Evolutionary conservation across 1,140 invertebrate species (phyloP).

Genomic region (Apis dorsata): DNA sequence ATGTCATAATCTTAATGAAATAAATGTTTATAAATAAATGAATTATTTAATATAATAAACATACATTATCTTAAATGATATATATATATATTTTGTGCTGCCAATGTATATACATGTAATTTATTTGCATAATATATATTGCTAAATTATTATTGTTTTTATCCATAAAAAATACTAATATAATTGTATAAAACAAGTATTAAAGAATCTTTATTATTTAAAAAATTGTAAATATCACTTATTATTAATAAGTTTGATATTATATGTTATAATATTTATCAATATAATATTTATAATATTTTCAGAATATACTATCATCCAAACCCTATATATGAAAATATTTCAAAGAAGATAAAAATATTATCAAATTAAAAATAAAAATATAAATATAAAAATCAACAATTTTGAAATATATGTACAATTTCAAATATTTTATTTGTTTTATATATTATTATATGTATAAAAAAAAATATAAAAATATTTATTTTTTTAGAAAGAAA

Average conservation of each 20-base stretch:
- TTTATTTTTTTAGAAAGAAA: conserved; percentile 63
- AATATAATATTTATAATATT: conserved; percentile 10
- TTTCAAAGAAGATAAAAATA: conserved; percentile 63
- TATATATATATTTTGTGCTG: no score
- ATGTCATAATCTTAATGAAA: no score
- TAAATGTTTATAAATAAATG: no score
- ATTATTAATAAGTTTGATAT: neutral
- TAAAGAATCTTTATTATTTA: conserved; percentile 70
- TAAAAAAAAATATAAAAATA: conserved; percentile 44
- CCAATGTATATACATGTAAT: no score
- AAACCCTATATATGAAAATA: conserved; percentile 64
- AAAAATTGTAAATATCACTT: conserved; percentile 53
- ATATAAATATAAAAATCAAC: conserved; percentile 63
- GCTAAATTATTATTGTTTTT: no score
- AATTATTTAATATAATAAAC: no score
- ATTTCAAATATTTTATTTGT: conserved; percentile 29
- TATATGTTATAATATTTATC: conserved; percentile 1
- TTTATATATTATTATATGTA: conserved; percentile 22
- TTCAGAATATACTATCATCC: conserved; percentile 74
- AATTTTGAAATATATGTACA: conserved; percentile 66
- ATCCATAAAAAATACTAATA: conserved; percentile 48
- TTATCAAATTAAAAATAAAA: conserved; percentile 56
- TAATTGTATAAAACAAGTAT: conserved; percentile 75
- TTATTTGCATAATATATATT: no score
- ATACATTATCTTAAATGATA: no score